These are phyloP conservation scores for Aurelia sp. DNA, from an alignment of 30 jellyfish, hydroid and myxozoan species.

Conservation along the genomic window DNA sequence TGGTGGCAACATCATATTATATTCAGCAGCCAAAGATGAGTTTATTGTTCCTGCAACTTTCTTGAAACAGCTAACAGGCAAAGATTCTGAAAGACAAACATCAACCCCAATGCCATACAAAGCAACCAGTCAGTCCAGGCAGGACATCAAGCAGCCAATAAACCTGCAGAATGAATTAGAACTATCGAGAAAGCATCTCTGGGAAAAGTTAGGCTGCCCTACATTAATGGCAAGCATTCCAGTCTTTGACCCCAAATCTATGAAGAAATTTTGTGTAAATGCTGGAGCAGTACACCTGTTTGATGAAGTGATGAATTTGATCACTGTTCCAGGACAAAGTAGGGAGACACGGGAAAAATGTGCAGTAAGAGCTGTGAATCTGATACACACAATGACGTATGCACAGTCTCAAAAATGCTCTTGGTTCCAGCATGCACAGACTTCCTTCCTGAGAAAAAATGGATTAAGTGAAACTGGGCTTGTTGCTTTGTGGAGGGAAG, in stretches of 20 bases:
- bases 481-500: slow-evolving; percentile 20
- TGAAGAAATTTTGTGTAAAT: background rate
- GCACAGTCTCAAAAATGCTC: slow-evolving; percentile 30
- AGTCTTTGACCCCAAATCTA: background rate
- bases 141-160: background rate
- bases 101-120: too few species aligned
- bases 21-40: background rate
- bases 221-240: background rate
- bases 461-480: slow-evolving; percentile 26
- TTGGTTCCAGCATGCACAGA: slow-evolving; percentile 16
- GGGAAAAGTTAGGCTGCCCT: slow-evolving; percentile 18
- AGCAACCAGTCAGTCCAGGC: background rate
- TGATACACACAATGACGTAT: background rate
- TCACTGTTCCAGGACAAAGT: slow-evolving; percentile 8
- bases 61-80: background rate
- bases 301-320: background rate
- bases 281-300: background rate
- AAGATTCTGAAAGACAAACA: too few species aligned
- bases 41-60: slow-evolving; percentile 2
- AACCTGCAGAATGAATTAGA: background rate
- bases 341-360: background rate
- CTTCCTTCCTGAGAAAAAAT: slow-evolving; percentile 12
- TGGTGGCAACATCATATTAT: background rate
- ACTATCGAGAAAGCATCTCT: background rate
- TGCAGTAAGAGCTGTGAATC: background rate